These are phyloP conservation scores for Oreohelix idahoensis DNA, from an alignment of 1,140 invertebrate species.

Conservation along the genomic window DNA sequence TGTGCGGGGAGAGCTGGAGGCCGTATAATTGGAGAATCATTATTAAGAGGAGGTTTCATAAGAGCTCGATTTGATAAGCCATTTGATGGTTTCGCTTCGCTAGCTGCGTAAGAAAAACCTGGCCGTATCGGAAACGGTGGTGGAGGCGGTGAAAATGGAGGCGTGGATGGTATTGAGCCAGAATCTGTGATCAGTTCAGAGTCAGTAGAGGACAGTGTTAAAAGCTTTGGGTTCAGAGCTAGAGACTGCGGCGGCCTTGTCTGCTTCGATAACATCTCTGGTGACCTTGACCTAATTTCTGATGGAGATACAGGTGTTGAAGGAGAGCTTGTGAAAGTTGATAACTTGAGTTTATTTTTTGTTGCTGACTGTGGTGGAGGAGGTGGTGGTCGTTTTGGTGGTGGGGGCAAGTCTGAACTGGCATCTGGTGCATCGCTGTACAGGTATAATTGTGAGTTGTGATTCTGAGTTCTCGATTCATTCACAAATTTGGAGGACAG, in stretches of 20 bases:
- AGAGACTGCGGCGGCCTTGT: neutral
- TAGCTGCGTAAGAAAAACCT: neutral
- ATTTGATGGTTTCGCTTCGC: neutral
- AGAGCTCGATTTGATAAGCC: slow-evolving; percentile 1
- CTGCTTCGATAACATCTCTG: neutral
- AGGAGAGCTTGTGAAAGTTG: neutral
- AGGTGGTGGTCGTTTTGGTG: neutral
- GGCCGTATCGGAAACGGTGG: neutral
- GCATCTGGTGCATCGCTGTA: neutral
- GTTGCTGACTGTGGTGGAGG: neutral
- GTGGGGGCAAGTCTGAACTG: neutral
- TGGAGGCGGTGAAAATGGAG: neutral
- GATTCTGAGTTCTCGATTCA: neutral
- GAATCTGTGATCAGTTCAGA: neutral
- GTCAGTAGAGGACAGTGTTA: neutral
- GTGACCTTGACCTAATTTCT: neutral
- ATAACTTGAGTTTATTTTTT: neutral
- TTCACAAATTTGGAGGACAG: neutral
- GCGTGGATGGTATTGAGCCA: neutral
- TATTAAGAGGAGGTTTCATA: neutral
- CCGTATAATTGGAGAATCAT: neutral
- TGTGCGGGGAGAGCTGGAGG: neutral
- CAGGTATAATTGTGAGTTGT: neutral
- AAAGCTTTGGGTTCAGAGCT: neutral
- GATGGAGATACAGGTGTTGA: neutral